phyloP scores from a whole-genome alignment of 1,140 invertebrate species.

The Globodera rostochiensis region DNA sequence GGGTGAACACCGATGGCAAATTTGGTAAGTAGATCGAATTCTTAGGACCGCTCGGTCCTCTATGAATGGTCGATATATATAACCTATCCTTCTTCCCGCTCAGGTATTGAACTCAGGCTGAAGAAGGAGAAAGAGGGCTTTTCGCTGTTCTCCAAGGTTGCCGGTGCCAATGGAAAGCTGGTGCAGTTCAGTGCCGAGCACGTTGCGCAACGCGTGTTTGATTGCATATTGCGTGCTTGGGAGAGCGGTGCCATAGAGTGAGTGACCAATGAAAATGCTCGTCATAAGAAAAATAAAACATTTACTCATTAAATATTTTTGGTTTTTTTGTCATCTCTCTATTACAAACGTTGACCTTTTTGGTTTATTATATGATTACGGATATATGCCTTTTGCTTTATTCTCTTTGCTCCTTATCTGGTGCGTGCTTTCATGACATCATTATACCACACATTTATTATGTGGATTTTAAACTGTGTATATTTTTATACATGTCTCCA shows the following conservation, averaged over 20 bases:
- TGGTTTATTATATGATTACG: too few relatives aligned
- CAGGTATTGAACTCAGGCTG: conserved; percentile 24
- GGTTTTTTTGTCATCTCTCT: too few relatives aligned
- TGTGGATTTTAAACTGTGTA: too few relatives aligned
- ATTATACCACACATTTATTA: too few relatives aligned
- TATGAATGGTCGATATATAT: neutral
- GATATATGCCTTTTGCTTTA: too few relatives aligned
- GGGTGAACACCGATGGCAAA: neutral
- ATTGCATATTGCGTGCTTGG: conserved; percentile 8
- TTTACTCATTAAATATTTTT: too few relatives aligned
- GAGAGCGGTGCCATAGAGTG: neutral
- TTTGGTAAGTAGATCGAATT: conserved; percentile 14
- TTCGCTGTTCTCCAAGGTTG: conserved; percentile 1
- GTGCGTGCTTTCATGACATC: too few relatives aligned
- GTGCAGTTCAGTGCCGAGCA: conserved; percentile 8
- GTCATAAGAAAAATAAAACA: too few relatives aligned
- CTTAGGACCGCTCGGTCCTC: too few relatives aligned
- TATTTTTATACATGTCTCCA: too few relatives aligned
- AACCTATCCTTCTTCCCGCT: neutral
- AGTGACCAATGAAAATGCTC: neutral
- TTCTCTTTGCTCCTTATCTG: too few relatives aligned
- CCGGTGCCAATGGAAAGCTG: conserved; percentile 18
- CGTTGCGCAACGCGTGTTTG: conserved; percentile 12
- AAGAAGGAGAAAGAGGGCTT: conserved; percentile 21
- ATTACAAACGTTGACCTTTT: too few relatives aligned